These are phyloP conservation scores for Meganola albula DNA, from an alignment of 2,888 invertebrate genomes.

Conservation along the genomic window DNA sequence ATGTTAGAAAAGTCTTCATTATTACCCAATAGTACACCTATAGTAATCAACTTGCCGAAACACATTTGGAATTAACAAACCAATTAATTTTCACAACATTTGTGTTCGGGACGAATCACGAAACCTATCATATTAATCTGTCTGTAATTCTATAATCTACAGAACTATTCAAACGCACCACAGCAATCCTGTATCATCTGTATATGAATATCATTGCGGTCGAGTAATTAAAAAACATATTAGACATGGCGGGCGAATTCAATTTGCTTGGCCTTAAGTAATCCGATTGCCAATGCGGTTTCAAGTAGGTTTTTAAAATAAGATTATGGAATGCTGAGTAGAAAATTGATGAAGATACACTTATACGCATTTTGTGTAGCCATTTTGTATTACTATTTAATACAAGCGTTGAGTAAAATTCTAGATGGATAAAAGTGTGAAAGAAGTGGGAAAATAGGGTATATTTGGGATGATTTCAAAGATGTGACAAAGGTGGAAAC, in stretches of 20 bases:
- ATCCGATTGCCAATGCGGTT: slow-evolving; percentile 43
- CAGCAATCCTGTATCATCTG: slow-evolving; percentile 45
- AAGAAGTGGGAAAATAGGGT: too few relatives aligned
- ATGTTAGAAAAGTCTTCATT: too few relatives aligned
- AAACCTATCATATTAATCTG: slow-evolving; percentile 40
- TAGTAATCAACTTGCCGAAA: slow-evolving; percentile 5
- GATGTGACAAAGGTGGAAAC: too few relatives aligned
- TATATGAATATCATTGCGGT: slow-evolving; percentile 32
- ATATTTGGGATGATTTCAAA: too few relatives aligned
- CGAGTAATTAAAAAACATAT: slow-evolving; percentile 65
- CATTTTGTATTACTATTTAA: too few relatives aligned
- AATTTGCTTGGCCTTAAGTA: slow-evolving; percentile 39
- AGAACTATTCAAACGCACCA: slow-evolving; percentile 45
- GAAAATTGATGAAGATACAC: slow-evolving; percentile 25
- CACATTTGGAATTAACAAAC: slow-evolving; percentile 18
- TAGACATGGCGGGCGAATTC: slow-evolving; percentile 33
- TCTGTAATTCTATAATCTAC: slow-evolving; percentile 40
- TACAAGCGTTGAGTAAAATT: too few relatives aligned
- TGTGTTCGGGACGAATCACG: slow-evolving; percentile 19
- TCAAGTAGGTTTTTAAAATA: slow-evolving; percentile 43
- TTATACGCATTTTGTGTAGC: too few relatives aligned
- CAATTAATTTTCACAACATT: slow-evolving; percentile 26
- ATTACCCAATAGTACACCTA: too few relatives aligned
- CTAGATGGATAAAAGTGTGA: too few relatives aligned
- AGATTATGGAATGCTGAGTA: slow-evolving; percentile 45